A percentile compares a stretch with the other conserved stretches of the same genome.
These are phyloP conservation scores for Coenonympha arcania DNA, from an alignment of 2,888 invertebrate species.

Conservation along the genomic window DNA sequence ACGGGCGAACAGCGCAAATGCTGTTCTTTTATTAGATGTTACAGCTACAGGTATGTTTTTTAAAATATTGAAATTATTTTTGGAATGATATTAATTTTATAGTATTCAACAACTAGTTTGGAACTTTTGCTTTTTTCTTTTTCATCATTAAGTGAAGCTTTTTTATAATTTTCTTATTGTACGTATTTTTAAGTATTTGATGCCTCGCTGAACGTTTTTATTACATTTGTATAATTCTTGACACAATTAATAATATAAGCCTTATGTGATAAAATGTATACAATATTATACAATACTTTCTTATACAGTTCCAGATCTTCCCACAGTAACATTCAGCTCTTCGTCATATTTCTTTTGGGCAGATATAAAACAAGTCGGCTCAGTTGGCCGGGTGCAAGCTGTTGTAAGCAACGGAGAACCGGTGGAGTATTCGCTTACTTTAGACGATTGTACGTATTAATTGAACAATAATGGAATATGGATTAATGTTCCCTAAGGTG, in stretches of 20 bases:
- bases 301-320: constrained; percentile 20
- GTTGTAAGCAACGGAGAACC: constrained; percentile 50
- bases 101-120: no score
- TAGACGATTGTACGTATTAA: constrained; percentile 42
- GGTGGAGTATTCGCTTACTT: constrained; percentile 43
- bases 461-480: background rate
- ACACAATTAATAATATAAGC: no score
- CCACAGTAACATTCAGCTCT: constrained; percentile 46
- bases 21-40: constrained; percentile 39
- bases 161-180: no score
- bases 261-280: no score
- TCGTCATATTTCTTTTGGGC: constrained; percentile 44
- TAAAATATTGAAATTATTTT: background rate
- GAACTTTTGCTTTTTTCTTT: no score
- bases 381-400: constrained; percentile 48
- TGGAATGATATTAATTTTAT: background rate
- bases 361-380: constrained; percentile 44
- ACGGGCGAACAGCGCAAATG: constrained; percentile 37
- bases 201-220: no score
- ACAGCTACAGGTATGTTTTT: background rate
- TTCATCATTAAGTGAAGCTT: no score
- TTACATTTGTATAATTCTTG: no score
- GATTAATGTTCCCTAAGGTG: no score
- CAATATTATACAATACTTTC: background rate
- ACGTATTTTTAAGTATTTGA: no score